These are phyloP conservation scores for Eumaeus atala DNA, from an alignment of 1,140 invertebrate genomes.

Conservation along the genomic window DNA sequence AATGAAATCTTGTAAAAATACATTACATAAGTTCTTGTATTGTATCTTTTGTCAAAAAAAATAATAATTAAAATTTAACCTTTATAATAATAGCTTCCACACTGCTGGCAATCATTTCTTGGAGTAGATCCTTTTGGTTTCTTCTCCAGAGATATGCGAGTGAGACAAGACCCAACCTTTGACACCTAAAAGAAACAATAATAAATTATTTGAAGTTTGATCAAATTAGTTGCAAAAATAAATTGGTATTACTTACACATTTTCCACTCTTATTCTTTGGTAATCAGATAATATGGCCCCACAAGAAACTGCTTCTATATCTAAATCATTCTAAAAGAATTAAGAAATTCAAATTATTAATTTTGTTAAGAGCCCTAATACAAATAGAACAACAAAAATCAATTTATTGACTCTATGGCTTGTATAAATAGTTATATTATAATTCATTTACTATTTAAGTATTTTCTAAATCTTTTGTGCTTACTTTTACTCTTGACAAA, in stretches of 20 bases:
- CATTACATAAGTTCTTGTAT: no score
- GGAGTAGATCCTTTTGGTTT: slow-evolving; percentile 94
- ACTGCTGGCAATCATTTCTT: slow-evolving; percentile 96
- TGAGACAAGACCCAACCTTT: slow-evolving; percentile 89
- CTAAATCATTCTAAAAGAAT: slow-evolving; percentile 81
- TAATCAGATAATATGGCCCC: slow-evolving; percentile 99
- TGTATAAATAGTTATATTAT: neutral
- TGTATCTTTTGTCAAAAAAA: neutral
- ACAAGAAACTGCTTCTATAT: slow-evolving; percentile 93
- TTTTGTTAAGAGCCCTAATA: neutral
- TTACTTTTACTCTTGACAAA: slow-evolving; percentile 87
- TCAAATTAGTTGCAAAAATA: slow-evolving; percentile 10
- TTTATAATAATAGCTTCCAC: slow-evolving; percentile 97
- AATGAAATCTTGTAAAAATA: no score
- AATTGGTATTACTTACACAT: slow-evolving; percentile 86
- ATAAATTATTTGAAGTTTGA: slow-evolving; percentile 11
- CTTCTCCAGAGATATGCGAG: slow-evolving; percentile 95
- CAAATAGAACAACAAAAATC: neutral
- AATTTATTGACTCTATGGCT: neutral
- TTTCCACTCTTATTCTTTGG: slow-evolving; percentile 96
- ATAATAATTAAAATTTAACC: slow-evolving; percentile 45
- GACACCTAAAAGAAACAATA: slow-evolving; percentile 80
- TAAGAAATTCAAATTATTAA: neutral
- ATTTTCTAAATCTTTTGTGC: slow-evolving; percentile 1
- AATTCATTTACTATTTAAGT: neutral